phyloP scores from a whole-genome alignment of 2,113 vertebrate genomes.

The Leptodactylus fuscus region DNA sequence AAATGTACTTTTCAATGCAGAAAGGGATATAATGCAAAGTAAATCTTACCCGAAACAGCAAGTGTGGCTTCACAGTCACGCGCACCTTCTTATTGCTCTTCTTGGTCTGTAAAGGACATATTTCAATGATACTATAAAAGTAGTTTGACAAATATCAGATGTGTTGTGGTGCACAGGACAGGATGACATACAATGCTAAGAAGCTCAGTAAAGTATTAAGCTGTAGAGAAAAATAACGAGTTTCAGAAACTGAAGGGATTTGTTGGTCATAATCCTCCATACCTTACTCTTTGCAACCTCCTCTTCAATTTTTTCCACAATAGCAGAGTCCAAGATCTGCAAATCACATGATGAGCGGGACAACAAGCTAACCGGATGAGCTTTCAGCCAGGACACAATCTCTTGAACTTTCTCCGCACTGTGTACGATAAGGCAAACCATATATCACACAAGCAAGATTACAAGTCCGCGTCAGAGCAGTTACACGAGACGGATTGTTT shows the following conservation, averaged over 20 bases:
- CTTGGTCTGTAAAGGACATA: slow-evolving; percentile 77
- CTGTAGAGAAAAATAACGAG: neutral
- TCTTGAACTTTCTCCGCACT: slow-evolving; percentile 88
- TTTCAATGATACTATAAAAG: neutral
- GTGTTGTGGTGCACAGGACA: neutral
- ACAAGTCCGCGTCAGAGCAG: neutral
- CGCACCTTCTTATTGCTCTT: slow-evolving; percentile 93
- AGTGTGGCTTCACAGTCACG: slow-evolving; percentile 95
- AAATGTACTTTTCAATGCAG: too few species aligned
- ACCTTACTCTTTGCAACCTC: slow-evolving; percentile 88
- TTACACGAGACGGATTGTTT: neutral
- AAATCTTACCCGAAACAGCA: slow-evolving; percentile 90
- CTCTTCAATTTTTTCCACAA: slow-evolving; percentile 88
- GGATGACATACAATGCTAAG: neutral
- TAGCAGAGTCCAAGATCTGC: slow-evolving; percentile 85
- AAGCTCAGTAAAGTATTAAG: neutral
- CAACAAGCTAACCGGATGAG: slow-evolving; percentile 83
- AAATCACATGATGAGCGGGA: slow-evolving; percentile 88
- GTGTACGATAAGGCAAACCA: neutral
- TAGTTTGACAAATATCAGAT: neutral
- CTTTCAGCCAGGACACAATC: slow-evolving; percentile 85
- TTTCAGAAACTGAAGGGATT: neutral
- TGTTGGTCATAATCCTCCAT: neutral
- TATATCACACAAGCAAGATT: neutral
- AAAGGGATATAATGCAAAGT: slow-evolving; percentile 23